Evolutionary conservation across 2,888 invertebrate genomes (phyloP).

Genomic region (Euphydryas editha): DNA sequence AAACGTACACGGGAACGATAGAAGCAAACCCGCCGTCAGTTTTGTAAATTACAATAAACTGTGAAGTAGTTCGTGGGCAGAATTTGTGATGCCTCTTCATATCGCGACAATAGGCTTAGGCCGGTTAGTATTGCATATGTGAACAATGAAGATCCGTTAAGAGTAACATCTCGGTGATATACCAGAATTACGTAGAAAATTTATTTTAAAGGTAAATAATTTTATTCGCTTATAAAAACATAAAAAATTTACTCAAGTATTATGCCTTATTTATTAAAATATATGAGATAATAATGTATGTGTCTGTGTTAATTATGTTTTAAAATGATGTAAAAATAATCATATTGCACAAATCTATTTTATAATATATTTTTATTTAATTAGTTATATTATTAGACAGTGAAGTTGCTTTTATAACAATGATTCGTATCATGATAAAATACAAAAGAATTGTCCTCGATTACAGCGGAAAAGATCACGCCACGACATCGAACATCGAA

Average conservation of each 20-base stretch:
- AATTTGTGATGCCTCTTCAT: slow-evolving; percentile 68
- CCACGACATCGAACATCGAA: slow-evolving; percentile 70
- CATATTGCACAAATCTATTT: too few species aligned
- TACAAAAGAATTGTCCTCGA: slow-evolving; percentile 69
- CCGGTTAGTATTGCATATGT: slow-evolving; percentile 61
- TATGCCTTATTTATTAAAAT: too few species aligned
- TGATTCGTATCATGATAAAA: slow-evolving; percentile 62
- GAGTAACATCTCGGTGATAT: slow-evolving; percentile 57
- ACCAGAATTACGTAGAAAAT: slow-evolving; percentile 22
- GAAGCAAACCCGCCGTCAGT: slow-evolving; percentile 75
- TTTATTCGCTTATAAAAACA: not conserved
- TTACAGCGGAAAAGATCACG: slow-evolving; percentile 68
- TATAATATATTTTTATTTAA: not conserved
- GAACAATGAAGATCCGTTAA: slow-evolving; percentile 66
- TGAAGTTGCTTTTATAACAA: slow-evolving; percentile 52
- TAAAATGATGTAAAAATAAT: too few species aligned
- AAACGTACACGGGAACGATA: slow-evolving; percentile 68
- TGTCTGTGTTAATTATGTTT: too few species aligned
- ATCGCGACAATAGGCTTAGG: slow-evolving; percentile 73
- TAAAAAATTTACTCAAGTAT: too few species aligned
- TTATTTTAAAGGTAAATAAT: not conserved
- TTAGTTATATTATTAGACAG: slow-evolving; percentile 28
- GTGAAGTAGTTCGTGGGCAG: slow-evolving; percentile 72
- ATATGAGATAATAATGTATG: too few species aligned
- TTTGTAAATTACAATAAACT: slow-evolving; percentile 82